phyloP scores from a whole-genome alignment of 2,113 vertebrate species.

The Holacanthus passer region DNA sequence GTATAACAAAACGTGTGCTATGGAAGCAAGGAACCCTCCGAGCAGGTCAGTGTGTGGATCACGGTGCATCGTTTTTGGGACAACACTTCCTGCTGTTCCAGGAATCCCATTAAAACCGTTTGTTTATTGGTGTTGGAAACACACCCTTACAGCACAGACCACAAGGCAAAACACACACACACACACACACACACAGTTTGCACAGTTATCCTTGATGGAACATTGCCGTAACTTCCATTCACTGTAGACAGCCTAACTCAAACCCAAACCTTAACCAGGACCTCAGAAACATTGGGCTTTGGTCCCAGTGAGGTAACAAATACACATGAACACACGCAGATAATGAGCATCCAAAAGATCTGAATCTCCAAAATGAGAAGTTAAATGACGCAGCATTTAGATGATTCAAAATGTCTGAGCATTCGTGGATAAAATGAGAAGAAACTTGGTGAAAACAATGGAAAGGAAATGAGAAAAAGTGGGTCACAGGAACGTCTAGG shows the following conservation, averaged over 20 bases:
- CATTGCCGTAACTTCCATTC: no score
- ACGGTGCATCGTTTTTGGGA: not conserved
- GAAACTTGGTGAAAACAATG: conserved; percentile 38
- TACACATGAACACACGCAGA: not conserved
- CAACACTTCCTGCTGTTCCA: conserved; percentile 38
- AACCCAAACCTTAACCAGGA: no score
- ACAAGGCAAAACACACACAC: not conserved
- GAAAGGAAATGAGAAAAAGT: conserved; percentile 41
- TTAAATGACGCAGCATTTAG: not conserved
- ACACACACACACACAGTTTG: not conserved
- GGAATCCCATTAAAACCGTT: conserved; percentile 66
- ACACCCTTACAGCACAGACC: conserved; percentile 30
- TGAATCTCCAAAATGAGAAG: conserved; percentile 17
- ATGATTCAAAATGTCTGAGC: conserved; percentile 8
- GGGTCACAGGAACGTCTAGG: conserved; percentile 50
- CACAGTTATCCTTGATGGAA: no score
- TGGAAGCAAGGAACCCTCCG: not conserved
- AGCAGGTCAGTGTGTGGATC: not conserved
- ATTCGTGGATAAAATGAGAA: conserved; percentile 7
- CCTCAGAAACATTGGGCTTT: no score
- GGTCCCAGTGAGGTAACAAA: no score
- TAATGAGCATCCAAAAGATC: conserved; percentile 51
- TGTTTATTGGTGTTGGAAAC: conserved; percentile 63
- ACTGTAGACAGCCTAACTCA: no score
- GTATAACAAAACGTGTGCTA: not conserved